A percentile compares a stretch with the other conserved stretches of the same genome.
Evolutionary conservation across 2,113 vertebrate species (phyloP).

Genomic region (Tychaedon coryphoeus): DNA sequence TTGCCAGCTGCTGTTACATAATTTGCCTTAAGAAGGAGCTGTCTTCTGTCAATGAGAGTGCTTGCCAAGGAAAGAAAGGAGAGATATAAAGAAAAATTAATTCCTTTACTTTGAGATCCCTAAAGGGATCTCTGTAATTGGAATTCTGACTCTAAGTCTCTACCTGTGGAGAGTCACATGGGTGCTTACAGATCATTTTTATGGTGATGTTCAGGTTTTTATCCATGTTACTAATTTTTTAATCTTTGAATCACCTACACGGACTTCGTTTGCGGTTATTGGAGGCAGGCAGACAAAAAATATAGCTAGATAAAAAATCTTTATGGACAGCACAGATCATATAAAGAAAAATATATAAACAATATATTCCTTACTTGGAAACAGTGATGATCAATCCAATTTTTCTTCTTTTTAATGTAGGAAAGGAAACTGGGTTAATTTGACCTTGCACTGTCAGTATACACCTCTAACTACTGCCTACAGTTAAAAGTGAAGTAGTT

Average conservation of each 20-base stretch:
- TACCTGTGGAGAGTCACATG: neutral
- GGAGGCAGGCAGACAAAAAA: neutral
- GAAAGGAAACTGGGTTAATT: neutral
- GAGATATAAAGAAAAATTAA: neutral
- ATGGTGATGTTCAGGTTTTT: neutral
- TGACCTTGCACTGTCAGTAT: neutral
- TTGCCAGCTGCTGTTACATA: neutral
- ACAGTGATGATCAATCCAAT: neutral
- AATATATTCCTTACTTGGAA: neutral
- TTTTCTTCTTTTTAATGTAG: neutral
- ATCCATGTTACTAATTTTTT: neutral
- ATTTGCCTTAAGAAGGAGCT: slow-evolving; percentile 22
- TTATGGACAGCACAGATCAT: neutral
- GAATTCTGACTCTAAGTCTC: neutral
- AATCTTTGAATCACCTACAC: neutral
- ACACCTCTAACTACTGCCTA: neutral
- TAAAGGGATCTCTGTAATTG: neutral
- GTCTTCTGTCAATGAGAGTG: neutral
- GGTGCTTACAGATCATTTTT: neutral
- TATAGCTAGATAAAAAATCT: neutral
- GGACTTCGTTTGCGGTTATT: neutral
- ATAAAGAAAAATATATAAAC: neutral
- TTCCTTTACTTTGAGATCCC: neutral
- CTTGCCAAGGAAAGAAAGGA: neutral
- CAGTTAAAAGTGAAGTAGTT: neutral